These are phyloP conservation scores for Carettochelys insculpta DNA, from an alignment of 2,113 vertebrate species.

Conservation along the genomic window DNA sequence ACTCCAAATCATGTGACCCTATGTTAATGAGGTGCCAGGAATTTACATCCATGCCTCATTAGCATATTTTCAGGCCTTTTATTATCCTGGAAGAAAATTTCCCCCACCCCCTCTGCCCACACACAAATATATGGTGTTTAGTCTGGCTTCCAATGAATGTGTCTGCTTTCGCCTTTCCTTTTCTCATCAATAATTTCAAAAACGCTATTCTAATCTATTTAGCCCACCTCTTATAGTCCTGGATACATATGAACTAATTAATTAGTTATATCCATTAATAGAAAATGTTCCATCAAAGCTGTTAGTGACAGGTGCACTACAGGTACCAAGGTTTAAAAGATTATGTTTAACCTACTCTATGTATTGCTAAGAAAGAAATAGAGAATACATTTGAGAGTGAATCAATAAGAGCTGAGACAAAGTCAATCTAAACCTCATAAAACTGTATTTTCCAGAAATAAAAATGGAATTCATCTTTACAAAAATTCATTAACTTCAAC, in stretches of 20 bases:
- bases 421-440: slow-evolving; percentile 43
- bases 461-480: not conserved
- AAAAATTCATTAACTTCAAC: slow-evolving; percentile 5
- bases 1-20: no score
- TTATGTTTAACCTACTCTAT: slow-evolving; percentile 46
- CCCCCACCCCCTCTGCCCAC: accelerated
- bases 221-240: not conserved
- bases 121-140: not conserved
- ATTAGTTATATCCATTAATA: slow-evolving; percentile 27
- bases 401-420: slow-evolving; percentile 14
- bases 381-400: slow-evolving; percentile 42
- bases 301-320: slow-evolving; percentile 28
- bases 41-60: no score
- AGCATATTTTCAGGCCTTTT: no score
- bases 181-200: not conserved
- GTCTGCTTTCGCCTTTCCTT: not conserved
- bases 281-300: slow-evolving; percentile 43
- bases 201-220: not conserved
- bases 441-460: slow-evolving; percentile 18
- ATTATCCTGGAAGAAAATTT: no score
- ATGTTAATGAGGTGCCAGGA: no score
- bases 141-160: not conserved
- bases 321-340: not conserved
- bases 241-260: slow-evolving; percentile 36
- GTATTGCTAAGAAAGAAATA: slow-evolving; percentile 18